Conservation (phyloP, 1,140 invertebrate species). For the Zaprionus africanus region DNA sequence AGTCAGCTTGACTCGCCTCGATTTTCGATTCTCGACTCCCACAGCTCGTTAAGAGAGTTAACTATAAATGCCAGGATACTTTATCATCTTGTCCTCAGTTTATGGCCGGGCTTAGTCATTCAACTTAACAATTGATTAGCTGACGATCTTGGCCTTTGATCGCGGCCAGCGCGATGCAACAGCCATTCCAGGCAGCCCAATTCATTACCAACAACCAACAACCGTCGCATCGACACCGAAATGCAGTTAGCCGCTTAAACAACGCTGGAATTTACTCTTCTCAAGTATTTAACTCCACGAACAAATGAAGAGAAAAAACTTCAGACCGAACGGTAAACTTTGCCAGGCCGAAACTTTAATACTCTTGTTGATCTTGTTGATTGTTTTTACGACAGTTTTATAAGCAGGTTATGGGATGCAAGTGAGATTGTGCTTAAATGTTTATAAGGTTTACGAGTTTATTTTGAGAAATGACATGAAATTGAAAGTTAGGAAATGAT, state of each 20-base stretch:
- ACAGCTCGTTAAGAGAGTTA: conserved; percentile 33
- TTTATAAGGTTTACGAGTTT: not conserved
- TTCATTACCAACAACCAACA: conserved; percentile 72
- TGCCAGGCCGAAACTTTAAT: not conserved
- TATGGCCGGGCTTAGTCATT: conserved; percentile 63
- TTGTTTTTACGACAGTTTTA: not conserved
- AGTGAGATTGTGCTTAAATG: not conserved
- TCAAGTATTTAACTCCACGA: conserved; percentile 15
- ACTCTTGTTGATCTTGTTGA: conserved; percentile 1
- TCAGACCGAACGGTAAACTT: not conserved
- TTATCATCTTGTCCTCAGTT: conserved; percentile 31
- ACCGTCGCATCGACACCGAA: conserved; percentile 67
- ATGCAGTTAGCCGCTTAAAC: conserved; percentile 73
- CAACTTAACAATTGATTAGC: conserved; percentile 71
- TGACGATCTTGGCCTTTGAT: conserved; percentile 65
- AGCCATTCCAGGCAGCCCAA: conserved; percentile 36
- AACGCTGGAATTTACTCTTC: conserved; percentile 60
- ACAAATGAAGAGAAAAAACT: conserved; percentile 10
- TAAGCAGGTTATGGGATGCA: not conserved
- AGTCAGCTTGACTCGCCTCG: conserved; percentile 1
- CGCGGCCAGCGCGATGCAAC: conserved; percentile 22
- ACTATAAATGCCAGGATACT: conserved; percentile 39
- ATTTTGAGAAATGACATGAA: not conserved
- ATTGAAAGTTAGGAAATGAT: not conserved
- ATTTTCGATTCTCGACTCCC: conserved; percentile 24